These are phyloP conservation scores for Theonella swinhoei DNA, from an alignment of 37 sponge, comb jelly and placozoan species.

Conservation along the genomic window DNA sequence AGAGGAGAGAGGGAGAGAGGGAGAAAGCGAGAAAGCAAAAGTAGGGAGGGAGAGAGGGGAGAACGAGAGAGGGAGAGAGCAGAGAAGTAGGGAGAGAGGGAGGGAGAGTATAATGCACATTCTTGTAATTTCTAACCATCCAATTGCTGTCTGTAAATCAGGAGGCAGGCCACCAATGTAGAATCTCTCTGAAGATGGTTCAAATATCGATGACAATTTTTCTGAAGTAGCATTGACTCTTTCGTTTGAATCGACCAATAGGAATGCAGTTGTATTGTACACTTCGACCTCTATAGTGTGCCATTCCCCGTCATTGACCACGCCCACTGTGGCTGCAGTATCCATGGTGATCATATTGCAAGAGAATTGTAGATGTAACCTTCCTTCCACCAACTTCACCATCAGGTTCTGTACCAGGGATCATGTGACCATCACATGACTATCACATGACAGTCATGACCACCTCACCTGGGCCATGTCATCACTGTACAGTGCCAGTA, in stretches of 20 bases:
- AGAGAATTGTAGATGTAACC: background rate
- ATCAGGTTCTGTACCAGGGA: background rate
- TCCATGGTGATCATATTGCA: too few relatives aligned
- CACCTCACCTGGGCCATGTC: background rate
- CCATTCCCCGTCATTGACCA: conserved; percentile 20
- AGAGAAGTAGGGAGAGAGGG: too few relatives aligned
- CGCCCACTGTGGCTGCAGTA: background rate
- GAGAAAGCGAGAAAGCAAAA: background rate
- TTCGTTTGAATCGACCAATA: background rate
- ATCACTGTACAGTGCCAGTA: background rate
- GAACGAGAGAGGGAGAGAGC: background rate
- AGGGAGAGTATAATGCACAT: background rate
- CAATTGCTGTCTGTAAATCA: background rate
- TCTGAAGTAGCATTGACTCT: background rate
- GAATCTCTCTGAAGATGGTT: background rate
- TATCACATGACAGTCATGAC: background rate
- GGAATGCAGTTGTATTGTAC: background rate
- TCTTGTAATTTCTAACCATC: background rate
- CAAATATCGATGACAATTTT: background rate
- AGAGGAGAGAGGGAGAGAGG: too few relatives aligned
- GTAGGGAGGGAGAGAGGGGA: background rate
- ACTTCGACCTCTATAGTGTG: background rate
- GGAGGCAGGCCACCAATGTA: background rate
- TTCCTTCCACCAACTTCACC: background rate
- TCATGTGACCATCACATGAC: background rate